phyloP scores from a whole-genome alignment of 2,888 invertebrate species.

The Acronicta leporina region DNA sequence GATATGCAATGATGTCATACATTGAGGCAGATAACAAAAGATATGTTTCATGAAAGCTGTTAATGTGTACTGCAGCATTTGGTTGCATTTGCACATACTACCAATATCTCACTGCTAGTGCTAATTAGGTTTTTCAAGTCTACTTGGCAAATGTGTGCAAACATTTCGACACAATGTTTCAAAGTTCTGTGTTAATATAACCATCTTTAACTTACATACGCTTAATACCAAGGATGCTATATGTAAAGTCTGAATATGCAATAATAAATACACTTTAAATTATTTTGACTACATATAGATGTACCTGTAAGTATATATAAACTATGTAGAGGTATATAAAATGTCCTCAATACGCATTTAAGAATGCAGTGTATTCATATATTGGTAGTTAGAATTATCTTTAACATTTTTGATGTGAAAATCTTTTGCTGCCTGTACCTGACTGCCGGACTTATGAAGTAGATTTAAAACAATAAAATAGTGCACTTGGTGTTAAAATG shows the following conservation, averaged over 20 bases:
- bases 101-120: conserved; percentile 17
- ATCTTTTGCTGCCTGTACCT: conserved; percentile 27
- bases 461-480: conserved; percentile 19
- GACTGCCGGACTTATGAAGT: conserved; percentile 25
- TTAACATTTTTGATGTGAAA: conserved; percentile 9
- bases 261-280: conserved; percentile 13
- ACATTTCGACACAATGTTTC: conserved; percentile 25
- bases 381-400: conserved; percentile 7
- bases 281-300: conserved; percentile 24
- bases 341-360: conserved; percentile 20
- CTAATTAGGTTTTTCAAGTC: conserved; percentile 29
- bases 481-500: conserved; percentile 38
- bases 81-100: conserved; percentile 24
- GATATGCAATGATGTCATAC: conserved; percentile 39
- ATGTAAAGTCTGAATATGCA: conserved; percentile 32
- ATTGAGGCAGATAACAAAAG: conserved; percentile 35
- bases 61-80: conserved; percentile 20
- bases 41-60: conserved; percentile 23
- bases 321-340: conserved; percentile 12
- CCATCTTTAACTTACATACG: conserved; percentile 19
- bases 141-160: conserved; percentile 32
- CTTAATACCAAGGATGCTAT: conserved; percentile 25
- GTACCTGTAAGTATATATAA: conserved; percentile 2
- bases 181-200: conserved; percentile 28
- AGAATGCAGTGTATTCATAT: conserved; percentile 28